Base-by-base conservation (phyloP, 2,888 invertebrate genomes). In the Sphaeridia pumilis region DNA sequence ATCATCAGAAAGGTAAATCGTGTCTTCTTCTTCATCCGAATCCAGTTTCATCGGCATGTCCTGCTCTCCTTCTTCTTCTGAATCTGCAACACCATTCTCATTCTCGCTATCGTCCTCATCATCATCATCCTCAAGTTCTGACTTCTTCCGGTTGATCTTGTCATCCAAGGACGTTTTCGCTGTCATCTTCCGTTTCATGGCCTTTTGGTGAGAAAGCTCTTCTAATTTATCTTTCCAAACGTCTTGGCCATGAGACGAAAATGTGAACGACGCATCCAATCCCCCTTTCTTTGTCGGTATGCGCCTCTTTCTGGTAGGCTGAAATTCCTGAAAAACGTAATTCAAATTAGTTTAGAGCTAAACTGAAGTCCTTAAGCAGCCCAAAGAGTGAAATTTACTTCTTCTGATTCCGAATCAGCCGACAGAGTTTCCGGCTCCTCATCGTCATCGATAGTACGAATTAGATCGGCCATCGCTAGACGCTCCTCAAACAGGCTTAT, bases 221-320 rank as follows among this genome's bases (percentile, higher is more conserved):
- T 84, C 80, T 85, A 86, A 84, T 3, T 83, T 79, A 67, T 87
- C 84, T 72, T 81, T 70, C 68, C 87, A 86, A 68, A 87, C 87
- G 64, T 89, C 87, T 56, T 81, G 79, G 1, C 78, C 78, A 17
- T 82, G 81, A 12, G 80, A 79, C 31, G 84, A 80, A 74, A 92
- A 92, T 63, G 84, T 76, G 67, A 92, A 92, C 27, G 78, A 79
- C n/a, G 78, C 78, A 67, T 85, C 82, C 65, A 90, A 87, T 64
- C 87, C 85, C 1, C 80, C 80, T 58, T 79, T 78, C 60, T 78
- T 78, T 56, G 79, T 80, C 34, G 78, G 77, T 63, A 83, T 84
- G 63, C 51, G 54, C 22, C 61, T 50, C 28, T 81, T 78, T 69
- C 84, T 85, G 1, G 83, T 81, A 34, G 88, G 88, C 74, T 89